Evolutionary conservation across 2,797 vertebrate genomes (phyloP), one percentile per base, ranked within the genome.

Genomic region (Neosilurus mollespiculum): DNA sequence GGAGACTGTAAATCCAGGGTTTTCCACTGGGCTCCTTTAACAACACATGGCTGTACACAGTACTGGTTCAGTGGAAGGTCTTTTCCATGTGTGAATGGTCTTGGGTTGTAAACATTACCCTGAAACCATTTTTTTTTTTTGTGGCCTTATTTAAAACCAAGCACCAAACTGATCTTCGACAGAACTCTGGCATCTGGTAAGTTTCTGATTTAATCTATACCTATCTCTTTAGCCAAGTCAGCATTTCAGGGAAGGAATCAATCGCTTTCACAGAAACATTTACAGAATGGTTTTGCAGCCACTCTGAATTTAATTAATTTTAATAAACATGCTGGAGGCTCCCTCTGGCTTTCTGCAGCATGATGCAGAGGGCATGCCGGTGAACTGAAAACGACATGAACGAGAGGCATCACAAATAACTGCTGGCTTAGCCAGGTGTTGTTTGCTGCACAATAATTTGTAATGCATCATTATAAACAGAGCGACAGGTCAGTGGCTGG

Each of bases 141-240:
- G 62, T 80, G 73, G 83, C 54, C 15, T 65, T 86, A 37, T 76
- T 81, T 4, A 54, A 83, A 70, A 85, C 67, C 67, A 73, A 71
- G 43, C 81, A 30, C 49, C 53, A 73, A 80, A 70, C 58, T 70
- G 65, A 72, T 75, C 76, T 79, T 61, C 58, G 53, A 65, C 71
- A 73, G 56, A 71, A 58, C 30, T 82, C 71, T 73, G 82, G 34
- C 73, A 64, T 77, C 56, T 77, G 75, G 67, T 53, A 77, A 61
- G 65, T 62, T 87, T 87, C 65, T 77, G 77, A 80, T 85, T 77
- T 80, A 62, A 84, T 65, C 80, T 49, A 64, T 72, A 56, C 65
- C 22, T 79, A 79, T 54, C 81, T 70, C 15, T 78, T 81, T 67
- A 70, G 79, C 78, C 78, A 78, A 81, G 70, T 88, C 83, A 85